These are phyloP conservation scores for Zeus faber DNA, from an alignment of 2,113 vertebrate species.

Conservation along the genomic window DNA sequence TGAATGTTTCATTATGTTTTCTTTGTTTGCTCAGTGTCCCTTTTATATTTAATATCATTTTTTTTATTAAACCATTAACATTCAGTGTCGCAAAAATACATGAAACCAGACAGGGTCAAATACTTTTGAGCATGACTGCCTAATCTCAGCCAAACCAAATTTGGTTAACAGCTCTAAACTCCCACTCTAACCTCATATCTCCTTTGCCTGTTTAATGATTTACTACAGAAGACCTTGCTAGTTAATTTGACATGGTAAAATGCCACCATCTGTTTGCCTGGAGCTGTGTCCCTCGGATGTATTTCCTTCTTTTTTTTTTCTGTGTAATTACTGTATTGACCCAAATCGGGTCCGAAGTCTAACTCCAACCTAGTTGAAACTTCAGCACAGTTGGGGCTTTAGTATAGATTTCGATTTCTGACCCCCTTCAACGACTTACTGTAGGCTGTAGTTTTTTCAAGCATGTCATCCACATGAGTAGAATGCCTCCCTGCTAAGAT, in stretches of 20 bases:
- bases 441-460: slow-evolving; percentile 6
- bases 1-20: no score
- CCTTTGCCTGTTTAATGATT: slow-evolving; percentile 69
- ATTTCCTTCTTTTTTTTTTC: slow-evolving; percentile 14
- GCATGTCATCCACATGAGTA: slow-evolving; percentile 36
- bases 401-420: slow-evolving; percentile 3
- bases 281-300: slow-evolving; percentile 24
- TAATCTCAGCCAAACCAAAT: slow-evolving; percentile 21
- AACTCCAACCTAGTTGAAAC: slow-evolving; percentile 14
- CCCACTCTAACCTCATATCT: slow-evolving; percentile 39
- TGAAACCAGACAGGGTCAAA: no score
- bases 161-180: slow-evolving; percentile 12
- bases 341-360: slow-evolving; percentile 60
- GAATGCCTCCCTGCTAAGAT: slow-evolving; percentile 48
- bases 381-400: neutral
- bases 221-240: slow-evolving; percentile 60
- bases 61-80: no score
- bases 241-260: slow-evolving; percentile 33
- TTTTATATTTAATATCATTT: no score
- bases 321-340: slow-evolving; percentile 32
- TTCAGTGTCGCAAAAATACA: no score
- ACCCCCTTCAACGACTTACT: slow-evolving; percentile 1
- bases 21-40: no score
- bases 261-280: slow-evolving; percentile 40
- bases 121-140: no score